Conservation (phyloP, 2,888 invertebrate genomes). For the Azorinus chamasolen region DNA sequence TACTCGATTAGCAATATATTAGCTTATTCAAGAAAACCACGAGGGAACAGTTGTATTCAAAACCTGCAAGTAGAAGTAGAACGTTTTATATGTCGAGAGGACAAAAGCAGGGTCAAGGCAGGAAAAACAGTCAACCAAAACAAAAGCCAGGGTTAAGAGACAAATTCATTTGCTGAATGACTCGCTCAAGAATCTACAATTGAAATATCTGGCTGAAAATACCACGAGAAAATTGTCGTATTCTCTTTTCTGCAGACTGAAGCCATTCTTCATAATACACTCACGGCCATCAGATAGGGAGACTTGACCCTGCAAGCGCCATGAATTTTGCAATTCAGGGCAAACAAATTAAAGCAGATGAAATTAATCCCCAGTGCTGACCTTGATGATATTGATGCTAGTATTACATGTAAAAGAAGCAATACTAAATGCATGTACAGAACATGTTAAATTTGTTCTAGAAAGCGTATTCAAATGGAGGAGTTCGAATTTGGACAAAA, state of each 20-base stretch:
- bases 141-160: conserved; percentile 44
- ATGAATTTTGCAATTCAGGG: conserved; percentile 51
- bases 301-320: conserved; percentile 58
- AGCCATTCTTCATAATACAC: conserved; percentile 59
- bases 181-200: conserved; percentile 48
- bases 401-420: conserved; percentile 13
- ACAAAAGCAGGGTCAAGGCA: conserved; percentile 58
- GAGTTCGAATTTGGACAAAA: conserved; percentile 12
- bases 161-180: conserved; percentile 57
- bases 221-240: conserved; percentile 52
- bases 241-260: conserved; percentile 49
- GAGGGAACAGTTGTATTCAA: not conserved
- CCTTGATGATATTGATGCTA: conserved; percentile 8
- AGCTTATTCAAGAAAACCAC: not conserved
- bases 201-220: conserved; percentile 47
- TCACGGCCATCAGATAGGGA: conserved; percentile 57
- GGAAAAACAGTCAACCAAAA: conserved; percentile 45
- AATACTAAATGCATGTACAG: conserved; percentile 42
- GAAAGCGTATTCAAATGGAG: not conserved
- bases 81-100: conserved; percentile 39
- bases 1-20: not conserved
- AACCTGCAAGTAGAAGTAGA: conserved; percentile 11
- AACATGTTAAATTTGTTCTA: conserved; percentile 24
- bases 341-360: conserved; percentile 24
- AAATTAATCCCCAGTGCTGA: conserved; percentile 13